phyloP scores from a whole-genome alignment of 30 jellyfish, hydroid and myxozoan genomes.

The Nemopilema nomurai region DNA sequence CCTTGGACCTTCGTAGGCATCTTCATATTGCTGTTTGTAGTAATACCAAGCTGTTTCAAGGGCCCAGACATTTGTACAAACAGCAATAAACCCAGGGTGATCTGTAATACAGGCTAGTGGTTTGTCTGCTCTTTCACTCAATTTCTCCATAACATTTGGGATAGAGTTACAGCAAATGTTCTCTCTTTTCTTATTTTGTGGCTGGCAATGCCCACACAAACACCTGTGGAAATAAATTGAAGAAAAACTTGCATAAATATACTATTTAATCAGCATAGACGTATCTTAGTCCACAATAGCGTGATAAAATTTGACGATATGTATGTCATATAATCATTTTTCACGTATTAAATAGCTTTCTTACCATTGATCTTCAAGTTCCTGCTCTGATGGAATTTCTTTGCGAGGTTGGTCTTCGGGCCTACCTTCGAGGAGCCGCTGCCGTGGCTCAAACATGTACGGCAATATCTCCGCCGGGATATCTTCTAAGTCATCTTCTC shows the following conservation, averaged over 20 bases:
- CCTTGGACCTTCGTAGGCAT: conserved; percentile 28
- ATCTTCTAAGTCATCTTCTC: too few relatives aligned
- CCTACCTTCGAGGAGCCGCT: too few relatives aligned
- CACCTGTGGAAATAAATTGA: conserved; percentile 3
- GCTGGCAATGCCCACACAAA: conserved; percentile 30
- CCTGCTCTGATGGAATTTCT: too few relatives aligned
- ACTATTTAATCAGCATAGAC: too few relatives aligned
- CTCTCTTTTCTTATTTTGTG: neutral
- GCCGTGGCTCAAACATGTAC: too few relatives aligned
- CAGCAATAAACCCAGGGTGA: conserved; percentile 32
- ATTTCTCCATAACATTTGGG: neutral
- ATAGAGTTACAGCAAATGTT: conserved; percentile 9
- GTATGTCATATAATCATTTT: too few relatives aligned
- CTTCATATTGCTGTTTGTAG: conserved; percentile 36
- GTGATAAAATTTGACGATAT: too few relatives aligned
- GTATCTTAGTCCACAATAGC: too few relatives aligned
- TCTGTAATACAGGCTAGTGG: conserved; percentile 15
- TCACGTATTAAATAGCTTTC: too few relatives aligned
- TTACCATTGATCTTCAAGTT: too few relatives aligned
- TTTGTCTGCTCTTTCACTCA: neutral
- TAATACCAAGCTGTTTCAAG: conserved; percentile 19
- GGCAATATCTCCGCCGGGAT: too few relatives aligned
- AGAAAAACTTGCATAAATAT: neutral
- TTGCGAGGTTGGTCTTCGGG: too few relatives aligned
- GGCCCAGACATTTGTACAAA: conserved; percentile 14